A percentile compares a stretch with the other conserved stretches of the same genome.
Evolutionary conservation across 2,888 invertebrate genomes (phyloP).

Genomic region (Acholoe squamosa): DNA sequence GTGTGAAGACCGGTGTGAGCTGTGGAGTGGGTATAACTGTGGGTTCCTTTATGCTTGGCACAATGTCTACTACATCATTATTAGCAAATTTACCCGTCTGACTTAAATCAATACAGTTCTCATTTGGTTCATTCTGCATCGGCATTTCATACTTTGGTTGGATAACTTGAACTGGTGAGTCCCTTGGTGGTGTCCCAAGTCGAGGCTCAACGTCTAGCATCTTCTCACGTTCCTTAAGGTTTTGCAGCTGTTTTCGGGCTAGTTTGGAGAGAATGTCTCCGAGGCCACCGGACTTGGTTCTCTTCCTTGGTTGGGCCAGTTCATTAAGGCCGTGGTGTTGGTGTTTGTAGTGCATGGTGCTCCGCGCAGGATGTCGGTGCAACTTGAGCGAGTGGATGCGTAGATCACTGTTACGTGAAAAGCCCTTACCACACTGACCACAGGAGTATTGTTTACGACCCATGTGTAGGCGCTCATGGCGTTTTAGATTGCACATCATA

Average conservation of each 20-base stretch:
- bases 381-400: constrained; percentile 68
- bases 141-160: background rate
- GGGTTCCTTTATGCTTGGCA: background rate
- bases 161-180: background rate
- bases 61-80: background rate
- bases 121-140: background rate
- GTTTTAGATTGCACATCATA: constrained; percentile 68
- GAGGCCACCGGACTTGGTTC: background rate
- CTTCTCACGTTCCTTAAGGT: constrained; percentile 62
- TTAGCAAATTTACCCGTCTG: background rate
- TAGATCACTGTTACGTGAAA: constrained; percentile 69
- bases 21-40: constrained; percentile 8
- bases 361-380: background rate
- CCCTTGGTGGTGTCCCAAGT: background rate
- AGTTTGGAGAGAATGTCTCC: constrained; percentile 35
- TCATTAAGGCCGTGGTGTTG: too few species aligned
- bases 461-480: constrained; percentile 70
- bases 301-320: background rate
- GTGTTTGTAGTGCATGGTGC: background rate
- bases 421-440: constrained; percentile 65
- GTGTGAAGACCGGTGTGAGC: constrained; percentile 18
- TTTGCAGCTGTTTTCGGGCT: constrained; percentile 36
- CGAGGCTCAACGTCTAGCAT: constrained; percentile 64
- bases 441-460: constrained; percentile 69
- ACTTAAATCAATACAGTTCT: background rate